Evolutionary conservation across 1,140 invertebrate genomes (phyloP).

Genomic region (Mamestra configurata): DNA sequence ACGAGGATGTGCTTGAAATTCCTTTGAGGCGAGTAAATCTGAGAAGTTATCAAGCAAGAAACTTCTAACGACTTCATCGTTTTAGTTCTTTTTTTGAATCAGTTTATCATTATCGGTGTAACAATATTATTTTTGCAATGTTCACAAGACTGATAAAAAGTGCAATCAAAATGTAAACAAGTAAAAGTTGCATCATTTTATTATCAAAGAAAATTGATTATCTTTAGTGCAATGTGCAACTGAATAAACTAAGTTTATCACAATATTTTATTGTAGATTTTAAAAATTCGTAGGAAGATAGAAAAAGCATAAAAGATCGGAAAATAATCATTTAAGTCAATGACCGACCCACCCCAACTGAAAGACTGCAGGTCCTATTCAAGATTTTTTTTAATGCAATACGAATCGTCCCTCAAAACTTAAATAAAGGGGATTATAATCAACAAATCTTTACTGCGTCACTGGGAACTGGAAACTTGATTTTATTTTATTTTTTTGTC

Average conservation of each 20-base stretch:
- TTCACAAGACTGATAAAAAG: constrained; percentile 3
- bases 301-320: background rate
- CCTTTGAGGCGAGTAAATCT: background rate
- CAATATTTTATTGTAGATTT: background rate
- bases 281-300: background rate
- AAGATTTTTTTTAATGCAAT: constrained; percentile 26
- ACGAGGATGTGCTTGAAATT: background rate
- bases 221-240: background rate
- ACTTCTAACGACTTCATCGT: no score
- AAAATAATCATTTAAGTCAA: background rate
- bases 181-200: background rate
- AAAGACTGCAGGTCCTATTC: constrained; percentile 2
- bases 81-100: no score
- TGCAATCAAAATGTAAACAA: constrained; percentile 18
- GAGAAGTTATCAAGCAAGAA: background rate
- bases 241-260: background rate
- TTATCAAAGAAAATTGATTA: background rate
- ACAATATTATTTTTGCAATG: background rate
- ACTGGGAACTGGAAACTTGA: constrained; percentile 6
- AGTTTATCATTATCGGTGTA: no score
- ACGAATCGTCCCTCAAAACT: background rate
- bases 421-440: constrained; percentile 27
- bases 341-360: background rate
- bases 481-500: constrained; percentile 52
- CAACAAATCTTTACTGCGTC: constrained; percentile 41